phyloP scores from a whole-genome alignment of 2,113 vertebrate genomes.

The Halcyon senegalensis region DNA sequence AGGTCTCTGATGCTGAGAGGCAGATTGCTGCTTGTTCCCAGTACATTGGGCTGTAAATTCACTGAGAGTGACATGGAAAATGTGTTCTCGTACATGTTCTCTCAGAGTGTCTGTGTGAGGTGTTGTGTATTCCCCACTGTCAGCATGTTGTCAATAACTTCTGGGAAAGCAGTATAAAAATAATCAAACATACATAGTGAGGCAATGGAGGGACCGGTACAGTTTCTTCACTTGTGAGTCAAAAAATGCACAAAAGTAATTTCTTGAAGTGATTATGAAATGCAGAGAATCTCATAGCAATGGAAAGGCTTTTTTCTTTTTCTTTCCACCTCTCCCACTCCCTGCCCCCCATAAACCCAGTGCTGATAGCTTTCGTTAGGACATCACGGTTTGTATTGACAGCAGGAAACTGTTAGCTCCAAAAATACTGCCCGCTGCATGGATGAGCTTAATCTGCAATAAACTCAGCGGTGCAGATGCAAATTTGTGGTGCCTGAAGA shows the following conservation, averaged over 20 bases:
- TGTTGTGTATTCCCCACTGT: neutral
- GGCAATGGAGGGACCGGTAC: neutral
- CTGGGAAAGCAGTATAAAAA: slow-evolving; percentile 16
- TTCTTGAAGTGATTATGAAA: neutral
- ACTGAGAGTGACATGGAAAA: neutral
- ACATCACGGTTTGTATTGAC: neutral
- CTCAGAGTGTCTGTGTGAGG: neutral
- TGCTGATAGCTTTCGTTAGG: neutral
- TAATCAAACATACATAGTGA: neutral
- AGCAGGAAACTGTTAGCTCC: neutral
- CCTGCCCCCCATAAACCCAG: neutral
- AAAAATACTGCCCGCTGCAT: neutral
- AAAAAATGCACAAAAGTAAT: neutral
- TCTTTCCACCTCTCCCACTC: fast-evolving
- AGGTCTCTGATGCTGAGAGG: neutral
- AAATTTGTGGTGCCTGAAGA: neutral
- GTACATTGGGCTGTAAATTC: slow-evolving; percentile 36
- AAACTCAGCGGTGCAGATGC: neutral
- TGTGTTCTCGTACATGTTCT: neutral
- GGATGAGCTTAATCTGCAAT: neutral
- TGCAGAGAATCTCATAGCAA: neutral
- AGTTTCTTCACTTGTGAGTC: neutral
- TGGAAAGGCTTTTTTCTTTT: neutral
- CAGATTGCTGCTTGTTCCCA: slow-evolving; percentile 34
- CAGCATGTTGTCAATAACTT: slow-evolving; percentile 22